phyloP scores from a whole-genome alignment of 2,888 invertebrate species.

The Carpatolechia fugitivella region DNA sequence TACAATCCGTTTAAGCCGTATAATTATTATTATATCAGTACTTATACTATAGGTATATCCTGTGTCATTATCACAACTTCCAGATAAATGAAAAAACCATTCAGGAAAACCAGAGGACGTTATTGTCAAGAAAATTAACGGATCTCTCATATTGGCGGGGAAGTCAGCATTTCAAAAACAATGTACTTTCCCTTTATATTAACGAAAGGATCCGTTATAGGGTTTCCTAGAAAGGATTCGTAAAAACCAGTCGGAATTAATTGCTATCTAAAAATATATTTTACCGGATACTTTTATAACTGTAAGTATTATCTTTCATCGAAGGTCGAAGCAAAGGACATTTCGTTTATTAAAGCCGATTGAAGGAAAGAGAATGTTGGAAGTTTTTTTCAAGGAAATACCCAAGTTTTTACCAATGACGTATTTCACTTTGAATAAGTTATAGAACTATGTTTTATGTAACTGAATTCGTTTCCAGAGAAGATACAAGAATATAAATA shows the following conservation, averaged over 20 bases:
- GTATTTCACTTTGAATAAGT: neutral
- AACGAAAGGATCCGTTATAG: conserved; percentile 13
- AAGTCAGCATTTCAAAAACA: neutral
- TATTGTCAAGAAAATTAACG: too few species aligned
- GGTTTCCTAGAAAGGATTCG: conserved; percentile 33
- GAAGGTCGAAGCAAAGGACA: neutral
- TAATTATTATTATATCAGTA: too few species aligned
- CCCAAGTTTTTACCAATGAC: neutral
- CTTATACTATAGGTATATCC: too few species aligned
- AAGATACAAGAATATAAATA: too few species aligned
- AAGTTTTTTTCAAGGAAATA: neutral
- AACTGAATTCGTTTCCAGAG: too few species aligned
- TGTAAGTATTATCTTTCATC: neutral
- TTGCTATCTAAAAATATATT: neutral
- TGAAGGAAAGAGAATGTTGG: neutral
- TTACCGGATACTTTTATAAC: neutral
- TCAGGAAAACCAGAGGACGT: too few species aligned
- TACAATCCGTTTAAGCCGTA: too few species aligned
- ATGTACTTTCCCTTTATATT: conserved; percentile 16
- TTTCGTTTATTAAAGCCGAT: neutral
- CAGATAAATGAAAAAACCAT: too few species aligned
- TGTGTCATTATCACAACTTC: too few species aligned
- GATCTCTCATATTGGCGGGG: neutral
- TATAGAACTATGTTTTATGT: too few species aligned
- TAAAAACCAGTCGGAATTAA: neutral